These are phyloP conservation scores for Atopsyche davidsoni DNA, from an alignment of 1,140 invertebrate species.

Conservation along the genomic window DNA sequence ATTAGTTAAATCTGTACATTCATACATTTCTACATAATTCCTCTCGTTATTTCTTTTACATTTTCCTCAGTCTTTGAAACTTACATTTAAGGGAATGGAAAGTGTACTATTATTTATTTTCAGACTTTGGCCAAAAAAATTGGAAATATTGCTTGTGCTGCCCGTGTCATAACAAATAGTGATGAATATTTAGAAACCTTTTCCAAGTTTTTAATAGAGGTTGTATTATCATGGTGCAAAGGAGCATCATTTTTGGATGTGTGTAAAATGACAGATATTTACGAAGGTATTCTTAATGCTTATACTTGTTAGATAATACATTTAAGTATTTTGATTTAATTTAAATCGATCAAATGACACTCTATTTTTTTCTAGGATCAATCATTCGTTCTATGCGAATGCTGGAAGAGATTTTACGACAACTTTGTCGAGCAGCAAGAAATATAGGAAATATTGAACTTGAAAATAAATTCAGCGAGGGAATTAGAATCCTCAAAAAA, in stretches of 20 bases:
- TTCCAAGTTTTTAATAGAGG: constrained; percentile 72
- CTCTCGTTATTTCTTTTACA: too few species aligned
- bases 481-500: constrained; percentile 87
- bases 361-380: constrained; percentile 61
- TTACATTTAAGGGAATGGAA: not conserved
- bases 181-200: constrained; percentile 9
- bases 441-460: constrained; percentile 94
- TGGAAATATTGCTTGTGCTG: constrained; percentile 10
- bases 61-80: not conserved
- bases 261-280: constrained; percentile 96
- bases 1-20: too few species aligned
- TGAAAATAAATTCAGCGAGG: constrained; percentile 94
- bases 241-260: constrained; percentile 90
- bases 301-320: not conserved
- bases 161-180: constrained; percentile 10
- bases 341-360: not conserved
- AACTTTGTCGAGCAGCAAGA: constrained; percentile 94
- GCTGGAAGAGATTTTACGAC: constrained; percentile 89
- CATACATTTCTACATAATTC: too few species aligned
- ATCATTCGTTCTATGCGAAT: constrained; percentile 96
- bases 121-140: constrained; percentile 11
- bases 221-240: constrained; percentile 92
- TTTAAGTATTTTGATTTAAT: not conserved
- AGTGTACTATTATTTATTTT: constrained; percentile 1
- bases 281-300: constrained; percentile 69